These are phyloP conservation scores for Dendrolimus houi DNA, from an alignment of 2,888 invertebrate genomes.

Conservation along the genomic window DNA sequence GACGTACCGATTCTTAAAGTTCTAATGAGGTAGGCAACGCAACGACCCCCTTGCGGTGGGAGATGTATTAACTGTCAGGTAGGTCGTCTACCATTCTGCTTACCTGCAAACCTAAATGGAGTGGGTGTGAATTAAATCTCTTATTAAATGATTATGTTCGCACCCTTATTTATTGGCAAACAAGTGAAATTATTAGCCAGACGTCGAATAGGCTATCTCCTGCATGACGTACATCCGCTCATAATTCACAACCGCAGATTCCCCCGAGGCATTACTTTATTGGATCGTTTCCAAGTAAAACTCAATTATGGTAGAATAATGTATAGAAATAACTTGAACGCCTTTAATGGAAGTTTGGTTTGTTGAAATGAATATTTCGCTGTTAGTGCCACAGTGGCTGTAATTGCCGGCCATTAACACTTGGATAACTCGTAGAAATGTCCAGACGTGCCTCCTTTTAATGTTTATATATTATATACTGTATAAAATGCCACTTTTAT, in stretches of 20 bases:
- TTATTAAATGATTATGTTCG: too few relatives aligned
- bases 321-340: conserved; percentile 26
- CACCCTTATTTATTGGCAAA: background rate
- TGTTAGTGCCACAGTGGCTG: background rate
- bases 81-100: too few relatives aligned
- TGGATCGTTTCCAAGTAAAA: conserved; percentile 54
- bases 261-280: conserved; percentile 36
- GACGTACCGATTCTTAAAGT: too few relatives aligned
- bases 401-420: background rate
- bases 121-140: too few relatives aligned
- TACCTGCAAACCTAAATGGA: too few relatives aligned
- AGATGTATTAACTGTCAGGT: too few relatives aligned
- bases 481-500: too few relatives aligned
- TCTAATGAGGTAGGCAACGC: too few relatives aligned
- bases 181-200: background rate
- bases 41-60: too few relatives aligned
- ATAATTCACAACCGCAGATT: conserved; percentile 16
- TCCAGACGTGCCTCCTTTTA: background rate
- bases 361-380: conserved; percentile 13
- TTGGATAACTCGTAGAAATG: background rate
- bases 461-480: background rate
- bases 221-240: conserved; percentile 24
- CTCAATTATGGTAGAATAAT: conserved; percentile 48
- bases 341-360: conserved; percentile 29
- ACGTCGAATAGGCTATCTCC: conserved; percentile 2